phyloP scores from a whole-genome alignment of 92 coral and sea anemone genomes.

The Heteractis magnifica region DNA sequence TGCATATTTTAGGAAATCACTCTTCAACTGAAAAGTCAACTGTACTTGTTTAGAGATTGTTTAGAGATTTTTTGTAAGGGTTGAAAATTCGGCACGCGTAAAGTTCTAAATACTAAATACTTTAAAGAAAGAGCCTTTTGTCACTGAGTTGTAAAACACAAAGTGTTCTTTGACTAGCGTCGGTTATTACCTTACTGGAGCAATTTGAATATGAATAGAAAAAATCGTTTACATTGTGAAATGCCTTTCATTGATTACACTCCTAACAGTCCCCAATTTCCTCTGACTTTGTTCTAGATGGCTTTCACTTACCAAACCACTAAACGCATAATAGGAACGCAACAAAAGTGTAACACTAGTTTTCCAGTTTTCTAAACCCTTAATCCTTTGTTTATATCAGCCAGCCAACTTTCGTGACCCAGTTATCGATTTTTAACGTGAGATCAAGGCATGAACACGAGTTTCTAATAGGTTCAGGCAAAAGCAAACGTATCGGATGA shows the following conservation, averaged over 20 bases:
- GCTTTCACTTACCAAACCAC: slow-evolving; percentile 27
- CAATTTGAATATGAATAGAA: slow-evolving; percentile 98
- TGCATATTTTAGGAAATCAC: neutral
- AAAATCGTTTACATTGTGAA: slow-evolving; percentile 84
- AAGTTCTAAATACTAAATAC: slow-evolving; percentile 52
- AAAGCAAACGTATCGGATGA: slow-evolving; percentile 71
- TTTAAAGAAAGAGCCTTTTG: slow-evolving; percentile 62
- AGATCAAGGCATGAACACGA: slow-evolving; percentile 72
- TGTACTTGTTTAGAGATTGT: neutral
- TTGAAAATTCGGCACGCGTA: slow-evolving; percentile 26
- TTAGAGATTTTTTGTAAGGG: neutral
- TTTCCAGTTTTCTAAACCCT: slow-evolving; percentile 13
- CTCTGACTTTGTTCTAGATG: slow-evolving; percentile 29
- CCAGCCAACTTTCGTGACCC: slow-evolving; percentile 77
- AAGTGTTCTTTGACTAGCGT: slow-evolving; percentile 66
- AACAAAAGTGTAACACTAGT: slow-evolving; percentile 8
- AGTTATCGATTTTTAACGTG: slow-evolving; percentile 56
- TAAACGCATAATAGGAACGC: slow-evolving; percentile 18
- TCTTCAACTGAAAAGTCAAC: neutral
- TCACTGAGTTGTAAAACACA: slow-evolving; percentile 67
- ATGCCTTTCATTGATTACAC: slow-evolving; percentile 84
- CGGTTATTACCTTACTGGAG: slow-evolving; percentile 79
- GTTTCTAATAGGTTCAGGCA: slow-evolving; percentile 62
- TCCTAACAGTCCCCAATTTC: slow-evolving; percentile 64
- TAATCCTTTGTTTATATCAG: slow-evolving; percentile 22